Percentiles rank a stretch among this genome's conserved stretches.
phyloP scores from a whole-genome alignment of 2,888 invertebrate genomes.

The Nycteola revayana region DNA sequence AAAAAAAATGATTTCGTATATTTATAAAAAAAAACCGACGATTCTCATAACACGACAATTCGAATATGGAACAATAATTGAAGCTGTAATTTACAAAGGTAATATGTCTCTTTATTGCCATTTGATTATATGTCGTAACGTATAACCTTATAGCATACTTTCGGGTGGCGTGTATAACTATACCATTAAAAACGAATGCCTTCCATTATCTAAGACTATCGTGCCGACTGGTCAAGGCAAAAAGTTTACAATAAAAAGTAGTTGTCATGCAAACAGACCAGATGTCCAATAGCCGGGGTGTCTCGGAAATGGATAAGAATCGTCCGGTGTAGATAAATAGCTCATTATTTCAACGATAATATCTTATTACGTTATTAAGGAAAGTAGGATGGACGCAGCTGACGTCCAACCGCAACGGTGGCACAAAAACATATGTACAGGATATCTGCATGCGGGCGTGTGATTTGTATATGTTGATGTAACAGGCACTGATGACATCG shows the following conservation, averaged over 20 bases:
- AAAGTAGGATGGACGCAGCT: constrained; percentile 31
- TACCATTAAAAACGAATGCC: no score
- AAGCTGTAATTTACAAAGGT: no score
- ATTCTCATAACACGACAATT: no score
- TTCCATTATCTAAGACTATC: no score
- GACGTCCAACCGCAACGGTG: constrained; percentile 21
- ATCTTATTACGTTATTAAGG: constrained; percentile 28
- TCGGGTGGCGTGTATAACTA: no score
- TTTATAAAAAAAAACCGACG: no score
- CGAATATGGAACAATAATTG: no score
- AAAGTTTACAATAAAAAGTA: constrained; percentile 7
- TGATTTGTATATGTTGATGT: constrained; percentile 20
- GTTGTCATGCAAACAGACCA: constrained; percentile 26
- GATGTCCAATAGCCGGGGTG: constrained; percentile 20
- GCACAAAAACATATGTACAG: constrained; percentile 3
- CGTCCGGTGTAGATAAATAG: constrained; percentile 23
- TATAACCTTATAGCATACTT: no score
- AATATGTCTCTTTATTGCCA: no score
- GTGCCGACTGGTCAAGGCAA: constrained; percentile 20
- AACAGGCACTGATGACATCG: no score
- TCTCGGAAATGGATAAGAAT: constrained; percentile 11
- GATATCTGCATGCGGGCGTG: constrained; percentile 9
- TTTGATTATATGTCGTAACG: no score
- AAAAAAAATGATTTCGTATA: no score
- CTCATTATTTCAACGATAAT: constrained; percentile 28